Evolutionary conservation across 1,140 invertebrate genomes (phyloP), one percentile per base, ranked within the genome.

Genomic region (Caenorhabditis remanei): DNA sequence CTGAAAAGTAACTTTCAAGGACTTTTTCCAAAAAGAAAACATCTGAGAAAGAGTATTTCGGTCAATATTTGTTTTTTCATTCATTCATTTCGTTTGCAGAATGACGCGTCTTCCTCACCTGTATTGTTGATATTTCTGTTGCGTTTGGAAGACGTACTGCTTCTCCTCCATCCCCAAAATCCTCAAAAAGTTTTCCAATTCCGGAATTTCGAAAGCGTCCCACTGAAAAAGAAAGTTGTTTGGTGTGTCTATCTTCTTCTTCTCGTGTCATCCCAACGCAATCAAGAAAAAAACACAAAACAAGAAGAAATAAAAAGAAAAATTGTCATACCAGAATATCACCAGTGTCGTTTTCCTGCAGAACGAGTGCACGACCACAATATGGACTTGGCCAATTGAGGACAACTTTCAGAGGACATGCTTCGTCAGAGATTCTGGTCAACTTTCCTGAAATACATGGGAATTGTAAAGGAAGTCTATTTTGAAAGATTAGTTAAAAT

Each of bases 321-420:
- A 56, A 40, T 50, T 24, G 16, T 8, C 93, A 92, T 93, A 94
- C 94, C 90, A 93, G 92, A 88, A 95, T 95, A 90, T 95, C 94
- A 83, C 94, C 94, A 19, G 94, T 94, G 90, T 95, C 94, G 92
- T 95, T 95, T 91, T 95, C 94, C 91, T 95, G 94, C 41, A 95
- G 91, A 21, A 95, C 94, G 85, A 95, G 93, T 71, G 87, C 48
- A 93, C 94, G 75, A 92, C 92, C 82, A 91, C 89, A 87, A 83
- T 93, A 90, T 65, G 93, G 92, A 32, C 88, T 87, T 46, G 90
- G 90, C 94, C 94, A 95, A 53, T 91, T 90, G 13, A 95, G 90
- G 58, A 93, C 93, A 11, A 94, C 90, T 21, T 93, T 89, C 79
- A 95, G 91, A 3, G 94, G 94, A 67, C 90, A 93, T 87, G 94